Percentiles rank a stretch among this genome's conserved stretches.
Conservation (phyloP, 2,888 invertebrate species). For the Drosophila paramelanica region DNA sequence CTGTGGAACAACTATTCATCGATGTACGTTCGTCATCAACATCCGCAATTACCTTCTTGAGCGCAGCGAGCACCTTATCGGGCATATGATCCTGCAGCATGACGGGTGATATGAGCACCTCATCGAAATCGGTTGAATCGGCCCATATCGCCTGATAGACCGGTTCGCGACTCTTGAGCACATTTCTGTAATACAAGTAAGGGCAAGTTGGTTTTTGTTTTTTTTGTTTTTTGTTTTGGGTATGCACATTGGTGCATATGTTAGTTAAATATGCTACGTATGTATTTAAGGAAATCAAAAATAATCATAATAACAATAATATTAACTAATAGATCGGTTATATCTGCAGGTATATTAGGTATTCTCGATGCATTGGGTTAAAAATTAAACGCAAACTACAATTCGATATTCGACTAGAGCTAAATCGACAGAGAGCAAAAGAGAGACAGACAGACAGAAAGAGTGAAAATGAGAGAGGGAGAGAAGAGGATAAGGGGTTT, state of each 20-base stretch:
- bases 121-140: slow-evolving; percentile 92
- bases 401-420: slow-evolving; percentile 25
- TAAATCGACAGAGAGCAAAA: slow-evolving; percentile 3
- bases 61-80: slow-evolving; percentile 92
- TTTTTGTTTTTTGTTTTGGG: slow-evolving; percentile 2
- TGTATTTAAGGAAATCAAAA: slow-evolving; percentile 1
- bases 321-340: neutral
- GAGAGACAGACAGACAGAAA: neutral
- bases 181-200: slow-evolving; percentile 86
- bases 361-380: slow-evolving; percentile 7
- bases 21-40: slow-evolving; percentile 77
- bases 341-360: neutral
- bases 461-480: neutral
- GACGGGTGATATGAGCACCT: slow-evolving; percentile 94
- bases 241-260: slow-evolving; percentile 17
- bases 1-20: slow-evolving; percentile 73
- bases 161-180: slow-evolving; percentile 90
- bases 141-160: slow-evolving; percentile 96
- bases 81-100: slow-evolving; percentile 97
- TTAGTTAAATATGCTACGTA: slow-evolving; percentile 10
- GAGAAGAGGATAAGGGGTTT: neutral
- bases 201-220: slow-evolving; percentile 22
- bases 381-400: slow-evolving; percentile 21
- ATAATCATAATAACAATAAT: neutral
- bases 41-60: slow-evolving; percentile 90